Base-by-base conservation (phyloP, 30 jellyfish, hydroid and myxozoan genomes). In the Hydra vulgaris region DNA sequence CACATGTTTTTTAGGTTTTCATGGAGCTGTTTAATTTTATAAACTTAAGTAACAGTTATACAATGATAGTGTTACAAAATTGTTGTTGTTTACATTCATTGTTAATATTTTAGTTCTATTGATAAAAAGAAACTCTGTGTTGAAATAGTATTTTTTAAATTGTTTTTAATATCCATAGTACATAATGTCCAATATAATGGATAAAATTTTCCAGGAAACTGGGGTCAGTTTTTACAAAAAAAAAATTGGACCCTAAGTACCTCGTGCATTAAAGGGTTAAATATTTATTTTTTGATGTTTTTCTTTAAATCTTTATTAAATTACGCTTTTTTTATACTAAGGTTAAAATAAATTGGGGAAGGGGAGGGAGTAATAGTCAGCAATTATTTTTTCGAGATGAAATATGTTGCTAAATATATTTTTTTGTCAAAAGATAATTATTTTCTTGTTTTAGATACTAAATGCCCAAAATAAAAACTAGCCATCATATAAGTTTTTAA, bases 111-210 rank as follows among this genome's bases (percentile, higher is more conserved):
- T 26, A 18, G 53, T 23, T 53, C 55, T 53, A 54, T 40, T 40
- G 61, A 19, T 54, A 77, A 0, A 19, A 77, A 18, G 26, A 26
- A n/a, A 25, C 1, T 71, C 56, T 27, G 25, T 53, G 26, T 77
- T 77, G 61, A 26, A 26, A 77, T 26, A 7, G 17, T 26, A 23
- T 18, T 53, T 25, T 18, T 0, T 0, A 77, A 53, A 18, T 0
- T 72, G 74, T 27, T 77, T 77, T 0, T 21, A 18, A 25, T 77
- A 12, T 53, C 56, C 75, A 20, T 19, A 77, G n/a, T 53, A 25
- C 74, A 71, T 77, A 53, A 77, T 26, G 84, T 77, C 84, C 84
- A 77, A 17, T 54, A 25, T 18, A 53, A 54, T 77, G 74, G 84
- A 77, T 78, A 77, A 53, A 77, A 77, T 40, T 40, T 40, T 40